Percentiles rank a stretch among this genome's conserved stretches.
phyloP scores from a whole-genome alignment of 2,888 invertebrate genomes.

The Macroteleia sp. region DNA sequence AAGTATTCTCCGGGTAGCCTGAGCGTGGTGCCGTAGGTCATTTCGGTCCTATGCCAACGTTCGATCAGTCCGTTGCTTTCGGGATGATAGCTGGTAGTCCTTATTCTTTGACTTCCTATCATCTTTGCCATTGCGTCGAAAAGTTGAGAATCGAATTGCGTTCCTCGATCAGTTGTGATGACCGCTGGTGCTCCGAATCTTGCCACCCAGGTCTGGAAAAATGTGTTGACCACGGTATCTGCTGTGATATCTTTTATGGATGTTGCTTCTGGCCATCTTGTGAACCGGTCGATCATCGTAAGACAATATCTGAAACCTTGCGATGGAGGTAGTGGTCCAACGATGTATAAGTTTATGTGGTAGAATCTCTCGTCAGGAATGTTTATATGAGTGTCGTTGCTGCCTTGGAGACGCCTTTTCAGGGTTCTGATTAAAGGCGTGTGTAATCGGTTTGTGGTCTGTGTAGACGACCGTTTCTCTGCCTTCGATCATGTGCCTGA shows the following conservation, averaged over 20 bases:
- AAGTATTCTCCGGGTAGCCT: neutral
- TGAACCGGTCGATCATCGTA: neutral
- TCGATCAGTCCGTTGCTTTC: constrained; percentile 67
- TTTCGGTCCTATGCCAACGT: constrained; percentile 69
- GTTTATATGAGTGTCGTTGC: constrained; percentile 25
- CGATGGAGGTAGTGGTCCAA: neutral
- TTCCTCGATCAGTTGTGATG: constrained; percentile 76
- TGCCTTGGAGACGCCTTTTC: constrained; percentile 49
- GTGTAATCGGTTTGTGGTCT: constrained; percentile 43
- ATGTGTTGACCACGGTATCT: constrained; percentile 62
- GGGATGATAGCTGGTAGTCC: constrained; percentile 62
- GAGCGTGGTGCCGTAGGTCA: constrained; percentile 56
- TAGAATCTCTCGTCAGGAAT: neutral
- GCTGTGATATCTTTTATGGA: constrained; percentile 72
- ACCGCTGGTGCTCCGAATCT: constrained; percentile 60
- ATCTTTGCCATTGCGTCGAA: constrained; percentile 68
- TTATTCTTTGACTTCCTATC: constrained; percentile 36
- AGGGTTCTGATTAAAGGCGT: constrained; percentile 29
- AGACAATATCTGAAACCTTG: neutral
- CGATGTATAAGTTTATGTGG: too few relatives aligned
- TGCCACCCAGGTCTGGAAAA: constrained; percentile 62
- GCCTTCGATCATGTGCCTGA: constrained; percentile 42
- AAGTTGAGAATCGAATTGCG: constrained; percentile 67
- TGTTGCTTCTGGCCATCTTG: constrained; percentile 72
- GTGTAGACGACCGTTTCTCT: constrained; percentile 29